Base-by-base conservation (phyloP, 2,888 invertebrate genomes). In the Proisotoma minuta region DNA sequence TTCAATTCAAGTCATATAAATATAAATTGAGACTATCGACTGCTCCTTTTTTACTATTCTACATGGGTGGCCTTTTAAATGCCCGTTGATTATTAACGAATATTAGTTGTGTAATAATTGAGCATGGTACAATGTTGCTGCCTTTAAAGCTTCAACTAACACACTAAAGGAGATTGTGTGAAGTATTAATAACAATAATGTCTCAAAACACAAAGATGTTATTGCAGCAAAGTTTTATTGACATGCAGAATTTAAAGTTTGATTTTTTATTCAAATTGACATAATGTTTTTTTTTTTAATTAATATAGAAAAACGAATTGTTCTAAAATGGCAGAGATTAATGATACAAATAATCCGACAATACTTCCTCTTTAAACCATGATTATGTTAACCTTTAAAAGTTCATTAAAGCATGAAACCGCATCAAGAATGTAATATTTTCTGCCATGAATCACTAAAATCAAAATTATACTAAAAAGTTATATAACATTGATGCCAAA, bases 31-130 rank as follows among this genome's bases (percentile, higher is more conserved):
- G 4, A 43, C 4, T 43, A 43, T 20, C 8, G 34, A 15, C 15
- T 5, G 43, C 15, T 43, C 10, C 15, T 26, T 51, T 51, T 51
- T n/a, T 51, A n/a, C 20, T 43, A 29, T 2, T 54, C 53, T 34
- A 39, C 53, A n/a, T 54, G 53, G 53, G 53, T 54, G 53, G 53
- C 53, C 52, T 39, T 54, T 54, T 54, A 54, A 54, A 51, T 51
- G 4, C 20, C 51, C n/a, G n/a, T n/a, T n/a, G n/a, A n/a, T n/a
- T n/a, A n/a, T n/a, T n/a, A n/a, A n/a, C n/a, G n/a, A n/a, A n/a
- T n/a, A n/a, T n/a, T n/a, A n/a, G n/a, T n/a, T n/a, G n/a, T n/a
- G n/a, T n/a, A n/a, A n/a, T n/a, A n/a, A n/a, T n/a, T n/a, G n/a
- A n/a, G n/a, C n/a, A n/a, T n/a, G n/a, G n/a, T n/a, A n/a, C n/a